Percentiles rank a stretch among this genome's conserved stretches.
Evolutionary conservation across 2,888 invertebrate genomes (phyloP).

Genomic region (Tortricodes alternella): DNA sequence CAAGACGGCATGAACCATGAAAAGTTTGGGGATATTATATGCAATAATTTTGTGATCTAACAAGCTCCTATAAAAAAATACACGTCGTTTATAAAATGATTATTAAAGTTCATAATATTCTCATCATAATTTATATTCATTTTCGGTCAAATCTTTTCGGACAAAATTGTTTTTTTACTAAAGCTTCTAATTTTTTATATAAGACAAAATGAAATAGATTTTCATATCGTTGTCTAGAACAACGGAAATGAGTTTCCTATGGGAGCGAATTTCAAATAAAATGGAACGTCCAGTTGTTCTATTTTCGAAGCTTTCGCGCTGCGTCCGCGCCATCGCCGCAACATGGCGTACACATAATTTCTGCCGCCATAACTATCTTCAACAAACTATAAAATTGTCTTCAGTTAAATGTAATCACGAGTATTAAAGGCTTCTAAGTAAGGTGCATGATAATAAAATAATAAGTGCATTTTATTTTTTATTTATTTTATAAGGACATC

Average conservation of each 20-base stretch:
- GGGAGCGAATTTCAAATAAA: conserved; percentile 16
- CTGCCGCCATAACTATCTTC: neutral
- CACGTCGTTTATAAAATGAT: no score
- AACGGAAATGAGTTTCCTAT: conserved; percentile 6
- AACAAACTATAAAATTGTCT: neutral
- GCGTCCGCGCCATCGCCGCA: conserved; percentile 27
- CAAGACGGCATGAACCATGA: conserved; percentile 52
- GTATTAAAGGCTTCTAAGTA: no score
- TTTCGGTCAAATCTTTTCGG: no score
- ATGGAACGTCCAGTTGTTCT: conserved; percentile 43
- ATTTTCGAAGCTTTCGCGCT: conserved; percentile 48
- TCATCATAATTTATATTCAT: no score
- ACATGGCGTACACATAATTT: conserved; percentile 18
- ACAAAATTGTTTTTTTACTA: neutral
- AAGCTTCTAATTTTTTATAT: no score
- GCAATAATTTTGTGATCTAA: neutral
- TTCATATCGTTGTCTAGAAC: neutral
- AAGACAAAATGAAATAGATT: neutral
- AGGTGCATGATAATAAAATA: no score
- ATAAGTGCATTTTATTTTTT: no score
- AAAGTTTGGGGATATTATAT: conserved; percentile 41
- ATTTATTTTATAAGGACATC: no score
- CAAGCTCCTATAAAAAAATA: neutral
- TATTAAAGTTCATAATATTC: no score
- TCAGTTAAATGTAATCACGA: no score